Conservation (phyloP, 2,113 vertebrate genomes). For the Hippotragus niger region DNA sequence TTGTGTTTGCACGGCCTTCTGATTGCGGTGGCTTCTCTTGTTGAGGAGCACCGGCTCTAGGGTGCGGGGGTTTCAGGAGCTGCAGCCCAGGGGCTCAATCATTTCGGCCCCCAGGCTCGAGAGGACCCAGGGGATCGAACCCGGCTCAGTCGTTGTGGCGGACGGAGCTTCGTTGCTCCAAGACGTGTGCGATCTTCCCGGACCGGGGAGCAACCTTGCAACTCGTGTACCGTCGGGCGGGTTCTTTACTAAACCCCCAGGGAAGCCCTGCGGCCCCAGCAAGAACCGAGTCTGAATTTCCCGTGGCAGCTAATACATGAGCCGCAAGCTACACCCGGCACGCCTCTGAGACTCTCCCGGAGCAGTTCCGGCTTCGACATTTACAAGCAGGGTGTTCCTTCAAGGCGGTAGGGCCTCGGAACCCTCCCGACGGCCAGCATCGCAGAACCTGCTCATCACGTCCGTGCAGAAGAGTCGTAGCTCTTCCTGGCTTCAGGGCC, state of each 20-base stretch:
- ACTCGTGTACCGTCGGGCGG: accelerated
- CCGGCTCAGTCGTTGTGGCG: accelerated
- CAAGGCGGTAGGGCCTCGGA: not conserved
- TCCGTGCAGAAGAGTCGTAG: not conserved
- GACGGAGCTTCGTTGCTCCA: too few relatives aligned
- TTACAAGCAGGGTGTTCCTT: constrained; percentile 38
- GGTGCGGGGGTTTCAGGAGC: not conserved
- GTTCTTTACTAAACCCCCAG: not conserved
- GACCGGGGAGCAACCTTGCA: not conserved
- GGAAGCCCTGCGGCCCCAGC: not conserved
- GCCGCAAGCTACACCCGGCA: constrained; percentile 13
- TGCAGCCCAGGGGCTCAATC: not conserved
- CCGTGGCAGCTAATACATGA: constrained; percentile 59
- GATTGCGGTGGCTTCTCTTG: not conserved
- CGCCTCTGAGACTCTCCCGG: not conserved
- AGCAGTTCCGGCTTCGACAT: constrained; percentile 10
- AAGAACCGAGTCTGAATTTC: not conserved
- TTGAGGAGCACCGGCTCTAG: accelerated
- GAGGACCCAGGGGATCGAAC: too few relatives aligned
- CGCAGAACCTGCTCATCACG: constrained; percentile 27
- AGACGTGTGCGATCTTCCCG: not conserved
- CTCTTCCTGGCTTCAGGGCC: constrained; percentile 46
- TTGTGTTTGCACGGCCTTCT: accelerated
- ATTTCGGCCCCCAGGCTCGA: not conserved
- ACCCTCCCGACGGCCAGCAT: constrained; percentile 24